Evolutionary conservation across 2,797 vertebrate species (phyloP), one percentile per base, ranked within the genome.

Genomic region (Leucoraja ocellata): DNA sequence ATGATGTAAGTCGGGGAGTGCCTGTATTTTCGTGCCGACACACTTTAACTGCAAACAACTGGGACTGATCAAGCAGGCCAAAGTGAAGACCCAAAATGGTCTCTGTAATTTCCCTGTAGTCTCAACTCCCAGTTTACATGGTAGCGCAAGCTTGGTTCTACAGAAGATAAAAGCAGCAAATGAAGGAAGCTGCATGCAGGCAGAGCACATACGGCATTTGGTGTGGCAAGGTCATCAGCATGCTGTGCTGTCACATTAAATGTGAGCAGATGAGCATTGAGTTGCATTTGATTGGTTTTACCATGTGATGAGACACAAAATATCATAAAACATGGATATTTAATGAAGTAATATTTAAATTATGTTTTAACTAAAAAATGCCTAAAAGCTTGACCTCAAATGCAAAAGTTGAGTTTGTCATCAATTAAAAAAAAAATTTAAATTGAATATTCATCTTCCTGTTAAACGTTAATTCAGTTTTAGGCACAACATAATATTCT

Each of bases 171-270:
- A 54, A 92, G 39, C 71, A 92, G 63, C n/a, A 76, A 76, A 76
- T 16, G 11, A 76, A 74, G 13, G 11, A 92, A 92, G n/a, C 71
- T 28, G 28, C 71, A 92, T 76, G 71, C 71, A 92, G 25, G 90
- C 90, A 92, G 25, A 92, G 88, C 88, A 91, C 68, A 91, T 73
- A 91, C 36, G 74, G 90, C 71, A 92, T 71, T 92, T 28, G 39
- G 90, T 91, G 68, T 74, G 90, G 71, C 71, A 74, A 74, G 23
- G 71, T 91, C 68, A 91, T 91, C 39, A 92, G 90, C 90, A 92
- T 76, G 71, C 71, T 58, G 68, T 25, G 54, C 90, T 25, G 13
- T 54, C 5, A 39, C 39, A 54, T 54, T 6, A 92, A 92, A 76
- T 58, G 39, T 71, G 39, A 76, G 90, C 71, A 68, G 8, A 39